Evolutionary conservation across 1,140 invertebrate genomes (phyloP).

Genomic region (Drosophila setifemur): DNA sequence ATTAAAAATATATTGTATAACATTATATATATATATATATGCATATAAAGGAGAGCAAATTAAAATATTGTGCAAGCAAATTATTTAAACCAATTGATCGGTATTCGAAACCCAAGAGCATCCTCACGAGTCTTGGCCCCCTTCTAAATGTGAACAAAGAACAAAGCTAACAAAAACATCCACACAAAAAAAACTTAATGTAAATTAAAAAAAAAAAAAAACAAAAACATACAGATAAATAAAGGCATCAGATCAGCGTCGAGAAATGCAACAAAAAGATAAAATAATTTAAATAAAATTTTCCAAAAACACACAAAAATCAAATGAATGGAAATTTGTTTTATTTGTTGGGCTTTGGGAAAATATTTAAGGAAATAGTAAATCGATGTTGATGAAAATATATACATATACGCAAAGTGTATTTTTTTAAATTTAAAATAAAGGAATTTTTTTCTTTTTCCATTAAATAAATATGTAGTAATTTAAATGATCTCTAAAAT

Average conservation of each 20-base stretch:
- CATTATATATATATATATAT: constrained; percentile 44
- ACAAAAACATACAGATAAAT: too few relatives aligned
- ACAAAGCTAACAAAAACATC: constrained; percentile 45
- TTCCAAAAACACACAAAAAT: constrained; percentile 48
- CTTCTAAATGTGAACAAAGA: constrained; percentile 33
- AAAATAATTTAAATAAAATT: constrained; percentile 54
- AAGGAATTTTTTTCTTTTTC: too few relatives aligned
- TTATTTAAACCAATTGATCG: constrained; percentile 38
- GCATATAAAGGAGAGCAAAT: constrained; percentile 36
- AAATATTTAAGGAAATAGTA: too few relatives aligned
- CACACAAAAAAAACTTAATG: constrained; percentile 26
- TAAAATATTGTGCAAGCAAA: constrained; percentile 37
- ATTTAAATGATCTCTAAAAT: too few relatives aligned
- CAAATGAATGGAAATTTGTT: background rate
- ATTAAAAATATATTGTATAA: constrained; percentile 59
- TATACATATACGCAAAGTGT: too few relatives aligned
- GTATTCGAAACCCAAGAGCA: constrained; percentile 21
- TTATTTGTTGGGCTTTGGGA: background rate
- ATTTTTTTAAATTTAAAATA: too few relatives aligned
- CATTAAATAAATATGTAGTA: too few relatives aligned
- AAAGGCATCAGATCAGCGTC: constrained; percentile 21
- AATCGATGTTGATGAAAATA: background rate
- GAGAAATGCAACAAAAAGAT: constrained; percentile 34
- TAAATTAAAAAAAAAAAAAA: constrained; percentile 21
- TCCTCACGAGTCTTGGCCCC: constrained; percentile 39